Evolutionary conservation across 2,797 vertebrate species (phyloP).

Genomic region (Dicrostonyx torquatus): DNA sequence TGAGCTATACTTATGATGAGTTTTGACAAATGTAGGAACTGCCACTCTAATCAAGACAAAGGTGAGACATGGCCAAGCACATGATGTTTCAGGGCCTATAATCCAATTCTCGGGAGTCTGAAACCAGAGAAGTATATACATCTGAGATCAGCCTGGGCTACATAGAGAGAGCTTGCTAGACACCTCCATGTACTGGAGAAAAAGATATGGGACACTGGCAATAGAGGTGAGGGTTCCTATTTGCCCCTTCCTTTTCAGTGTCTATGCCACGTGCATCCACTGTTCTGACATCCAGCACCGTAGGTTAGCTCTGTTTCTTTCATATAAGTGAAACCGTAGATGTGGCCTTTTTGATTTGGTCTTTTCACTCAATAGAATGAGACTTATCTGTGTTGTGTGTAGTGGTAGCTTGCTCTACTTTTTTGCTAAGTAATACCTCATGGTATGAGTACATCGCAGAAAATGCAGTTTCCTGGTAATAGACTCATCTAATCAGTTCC

Average conservation of each 20-base stretch:
- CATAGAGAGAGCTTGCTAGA: background rate
- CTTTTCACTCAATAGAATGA: background rate
- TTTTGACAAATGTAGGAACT: slow-evolving; percentile 12
- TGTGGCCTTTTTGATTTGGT: background rate
- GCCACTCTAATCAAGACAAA: background rate
- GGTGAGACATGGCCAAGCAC: background rate
- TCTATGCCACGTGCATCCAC: background rate
- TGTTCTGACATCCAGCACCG: background rate
- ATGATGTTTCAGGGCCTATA: background rate
- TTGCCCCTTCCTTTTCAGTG: background rate
- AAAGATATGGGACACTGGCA: background rate
- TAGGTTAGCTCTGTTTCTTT: background rate
- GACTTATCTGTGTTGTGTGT: background rate
- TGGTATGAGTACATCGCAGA: background rate
- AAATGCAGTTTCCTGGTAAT: background rate
- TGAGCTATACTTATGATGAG: background rate
- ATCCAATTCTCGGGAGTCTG: background rate
- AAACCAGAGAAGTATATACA: background rate
- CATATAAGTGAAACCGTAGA: background rate
- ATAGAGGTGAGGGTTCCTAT: background rate
- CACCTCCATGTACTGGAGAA: too few relatives aligned
- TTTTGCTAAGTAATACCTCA: background rate
- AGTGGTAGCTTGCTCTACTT: slow-evolving; percentile 8
- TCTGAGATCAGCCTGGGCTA: background rate
- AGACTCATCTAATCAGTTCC: slow-evolving; percentile 21